Base-by-base conservation (phyloP, 2,113 vertebrate species). In the Coptodon bakossiorum region DNA sequence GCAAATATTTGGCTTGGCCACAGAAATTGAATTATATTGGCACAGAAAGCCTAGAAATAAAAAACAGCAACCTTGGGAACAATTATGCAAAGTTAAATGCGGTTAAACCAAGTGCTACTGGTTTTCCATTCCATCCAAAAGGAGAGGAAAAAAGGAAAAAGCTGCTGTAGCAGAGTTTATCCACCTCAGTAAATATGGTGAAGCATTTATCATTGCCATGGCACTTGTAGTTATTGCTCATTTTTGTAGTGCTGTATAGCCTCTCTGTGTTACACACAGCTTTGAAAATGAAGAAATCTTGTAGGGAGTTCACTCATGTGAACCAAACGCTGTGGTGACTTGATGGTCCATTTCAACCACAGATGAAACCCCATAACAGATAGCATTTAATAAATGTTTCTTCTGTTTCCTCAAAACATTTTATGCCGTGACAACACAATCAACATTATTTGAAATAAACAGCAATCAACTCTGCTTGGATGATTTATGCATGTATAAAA, bases 1-100 rank as follows among this genome's bases (percentile, higher is more conserved):
- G 94, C 95, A 97, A 97, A 96, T 96, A 95, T 97, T 96, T 96
- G 93, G 87, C 93, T 96, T 96, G 94, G 95, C 95, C 90, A 57
- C 90, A 90, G 91, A 95, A 94, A 93, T 91, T 95, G 93, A 96
- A 95, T 95, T 96, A 96, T 96, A 95, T 95, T 96, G 95, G 95
- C 94, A 90, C 85, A 85, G 93, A 93, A 94, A 91, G 80, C 88
- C 73, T 89, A 85, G 92, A 95, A 95, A 94, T 93, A 92, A 95
- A 94, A 95, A 95, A 96, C 90, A 90, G 92, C 93, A 96, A 95
- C 94, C 95, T 95, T 94, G 93, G 94, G 94, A 96, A 94, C 94
- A 95, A 95, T 96, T 96, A 96, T 95, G 94, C 92, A 96, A 95
- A 96, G 91, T 94, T 86, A 96, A 96, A 88, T 82, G 87, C 34